Percentiles rank a stretch among this genome's conserved stretches.
phyloP scores from a whole-genome alignment of 2,113 vertebrate genomes.

The Oreochromis tanganicae region DNA sequence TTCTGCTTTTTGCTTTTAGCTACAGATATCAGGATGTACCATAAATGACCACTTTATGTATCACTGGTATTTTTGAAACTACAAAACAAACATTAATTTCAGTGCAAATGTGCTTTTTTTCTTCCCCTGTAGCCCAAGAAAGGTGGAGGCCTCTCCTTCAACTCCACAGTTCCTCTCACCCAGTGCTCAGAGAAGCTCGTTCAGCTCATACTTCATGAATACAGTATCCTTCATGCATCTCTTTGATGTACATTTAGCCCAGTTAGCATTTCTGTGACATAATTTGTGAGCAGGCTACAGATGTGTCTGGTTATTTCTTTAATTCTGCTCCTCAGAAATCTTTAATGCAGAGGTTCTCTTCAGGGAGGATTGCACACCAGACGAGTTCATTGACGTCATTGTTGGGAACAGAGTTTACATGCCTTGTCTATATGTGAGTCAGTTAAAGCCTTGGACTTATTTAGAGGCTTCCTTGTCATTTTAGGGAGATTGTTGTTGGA shows the following conservation, averaged over 20 bases:
- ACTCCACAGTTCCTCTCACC: constrained; percentile 91
- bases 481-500: neutral
- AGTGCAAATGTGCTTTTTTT: neutral
- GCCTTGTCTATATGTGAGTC: constrained; percentile 94
- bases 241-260: neutral
- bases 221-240: constrained; percentile 86
- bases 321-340: constrained; percentile 83
- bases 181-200: constrained; percentile 96
- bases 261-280: neutral
- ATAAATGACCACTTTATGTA: neutral
- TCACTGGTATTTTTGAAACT: neutral
- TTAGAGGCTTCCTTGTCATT: neutral
- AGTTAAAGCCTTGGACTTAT: neutral
- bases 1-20: neutral
- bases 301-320: constrained; percentile 58
- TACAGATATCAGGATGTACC: neutral
- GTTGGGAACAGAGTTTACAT: constrained; percentile 99
- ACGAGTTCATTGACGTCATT: constrained; percentile 97
- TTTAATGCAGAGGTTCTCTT: constrained; percentile 98
- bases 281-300: neutral
- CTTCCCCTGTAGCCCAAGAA: constrained; percentile 84
- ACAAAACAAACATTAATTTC: neutral
- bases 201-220: constrained; percentile 96
- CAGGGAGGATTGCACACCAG: constrained; percentile 90
- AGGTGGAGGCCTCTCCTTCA: constrained; percentile 95